Evolutionary conservation across 2,113 vertebrate genomes (phyloP).

Genomic region (Sander vitreus): DNA sequence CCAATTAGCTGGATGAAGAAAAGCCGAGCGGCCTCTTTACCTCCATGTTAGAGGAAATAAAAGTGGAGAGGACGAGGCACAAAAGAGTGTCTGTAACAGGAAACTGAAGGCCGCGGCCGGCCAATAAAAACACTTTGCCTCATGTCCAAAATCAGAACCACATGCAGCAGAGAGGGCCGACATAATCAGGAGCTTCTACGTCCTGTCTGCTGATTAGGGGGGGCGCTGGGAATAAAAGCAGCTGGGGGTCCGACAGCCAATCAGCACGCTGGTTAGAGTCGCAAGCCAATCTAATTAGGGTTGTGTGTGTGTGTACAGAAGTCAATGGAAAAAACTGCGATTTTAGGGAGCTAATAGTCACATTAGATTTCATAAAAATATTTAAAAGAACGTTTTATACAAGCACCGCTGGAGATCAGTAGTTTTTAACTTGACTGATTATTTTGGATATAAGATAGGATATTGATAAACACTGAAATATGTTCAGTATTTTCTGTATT

Average conservation of each 20-base stretch:
- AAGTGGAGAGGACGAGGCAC: constrained; percentile 64
- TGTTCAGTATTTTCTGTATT: no score
- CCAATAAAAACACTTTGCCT: constrained; percentile 80
- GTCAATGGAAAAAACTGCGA: background rate
- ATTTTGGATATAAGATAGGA: no score
- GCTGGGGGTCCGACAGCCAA: constrained; percentile 42
- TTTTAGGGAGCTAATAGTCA: background rate
- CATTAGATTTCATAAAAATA: no score
- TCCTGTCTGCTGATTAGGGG: constrained; percentile 71
- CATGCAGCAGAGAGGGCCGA: constrained; percentile 71
- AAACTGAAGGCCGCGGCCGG: constrained; percentile 51
- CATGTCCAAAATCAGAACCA: constrained; percentile 82
- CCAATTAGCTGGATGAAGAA: constrained; percentile 65
- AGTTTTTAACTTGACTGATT: no score
- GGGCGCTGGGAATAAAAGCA: constrained; percentile 43
- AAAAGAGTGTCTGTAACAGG: constrained; percentile 71
- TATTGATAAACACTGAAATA: no score
- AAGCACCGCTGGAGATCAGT: no score
- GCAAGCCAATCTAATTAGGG: constrained; percentile 12
- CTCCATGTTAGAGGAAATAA: constrained; percentile 67
- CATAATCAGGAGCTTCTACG: constrained; percentile 74
- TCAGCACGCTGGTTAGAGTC: constrained; percentile 18
- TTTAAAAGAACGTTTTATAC: no score
- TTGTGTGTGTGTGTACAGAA: background rate
- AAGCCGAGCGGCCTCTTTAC: constrained; percentile 49